Conservation (phyloP, 1,140 invertebrate species). For the Melipona quadrifasciata region DNA sequence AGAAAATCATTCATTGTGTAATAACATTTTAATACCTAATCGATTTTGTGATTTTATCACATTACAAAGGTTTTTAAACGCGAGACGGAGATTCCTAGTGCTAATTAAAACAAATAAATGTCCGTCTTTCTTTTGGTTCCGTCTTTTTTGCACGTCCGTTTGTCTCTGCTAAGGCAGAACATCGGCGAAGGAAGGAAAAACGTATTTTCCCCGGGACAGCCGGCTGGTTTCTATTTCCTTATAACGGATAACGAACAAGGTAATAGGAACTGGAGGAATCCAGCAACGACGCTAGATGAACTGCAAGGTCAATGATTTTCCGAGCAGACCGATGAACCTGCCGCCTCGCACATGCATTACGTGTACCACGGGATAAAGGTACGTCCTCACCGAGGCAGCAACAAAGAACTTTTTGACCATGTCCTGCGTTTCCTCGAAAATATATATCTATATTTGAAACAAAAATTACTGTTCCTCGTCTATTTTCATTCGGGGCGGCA, state of each 20-base stretch:
- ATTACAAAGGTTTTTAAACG: background rate
- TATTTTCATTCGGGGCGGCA: no score
- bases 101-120: background rate
- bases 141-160: background rate
- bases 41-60: background rate
- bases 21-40: background rate
- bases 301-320: slow-evolving; percentile 68
- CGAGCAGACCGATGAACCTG: slow-evolving; percentile 68
- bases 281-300: slow-evolving; percentile 56
- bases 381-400: background rate
- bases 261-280: slow-evolving; percentile 50
- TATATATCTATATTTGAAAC: no score
- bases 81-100: background rate
- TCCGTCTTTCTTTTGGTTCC: background rate
- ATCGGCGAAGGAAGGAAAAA: background rate
- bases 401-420: background rate
- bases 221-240: slow-evolving; percentile 31
- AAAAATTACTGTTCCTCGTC: no score
- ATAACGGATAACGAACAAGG: slow-evolving; percentile 40
- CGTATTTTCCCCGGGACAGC: background rate
- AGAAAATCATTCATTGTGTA: background rate
- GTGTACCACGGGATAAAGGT: background rate
- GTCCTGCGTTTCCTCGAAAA: background rate
- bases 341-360: slow-evolving; percentile 17
- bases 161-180: background rate